A percentile compares a stretch with the other conserved stretches of the same genome.
Conservation (phyloP, 2,113 vertebrate genomes). For the Dascyllus trimaculatus region DNA sequence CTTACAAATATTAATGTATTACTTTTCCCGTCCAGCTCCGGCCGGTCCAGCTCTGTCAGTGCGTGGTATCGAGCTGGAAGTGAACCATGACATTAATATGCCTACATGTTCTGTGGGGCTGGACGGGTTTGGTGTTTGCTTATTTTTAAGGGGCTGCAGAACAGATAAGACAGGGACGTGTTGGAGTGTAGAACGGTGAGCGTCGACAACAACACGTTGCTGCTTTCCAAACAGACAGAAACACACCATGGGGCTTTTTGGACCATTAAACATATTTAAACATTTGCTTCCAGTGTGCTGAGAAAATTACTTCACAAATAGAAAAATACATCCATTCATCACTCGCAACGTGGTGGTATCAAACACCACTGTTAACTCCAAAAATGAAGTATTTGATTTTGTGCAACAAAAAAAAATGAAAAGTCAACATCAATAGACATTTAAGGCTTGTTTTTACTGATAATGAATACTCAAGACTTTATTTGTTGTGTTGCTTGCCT, state of each 20-base stretch:
- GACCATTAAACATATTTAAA: constrained; percentile 48
- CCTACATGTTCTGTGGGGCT: not conserved
- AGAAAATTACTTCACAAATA: constrained; percentile 16
- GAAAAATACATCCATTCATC: constrained; percentile 5
- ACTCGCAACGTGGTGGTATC: not conserved
- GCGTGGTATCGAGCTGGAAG: constrained; percentile 16
- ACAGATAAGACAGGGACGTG: not conserved
- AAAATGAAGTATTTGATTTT: not conserved
- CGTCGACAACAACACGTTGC: not conserved
- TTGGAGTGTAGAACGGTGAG: constrained; percentile 16
- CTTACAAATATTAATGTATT: not conserved
- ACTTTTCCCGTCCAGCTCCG: not conserved
- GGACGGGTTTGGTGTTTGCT: not conserved
- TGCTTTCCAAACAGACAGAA: constrained; percentile 25
- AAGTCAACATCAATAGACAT: not conserved
- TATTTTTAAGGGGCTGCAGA: constrained; percentile 9
- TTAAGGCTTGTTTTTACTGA: not conserved
- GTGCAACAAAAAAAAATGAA: not conserved
- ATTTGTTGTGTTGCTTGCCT: not conserved
- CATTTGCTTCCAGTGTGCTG: constrained; percentile 13
- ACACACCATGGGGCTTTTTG: constrained; percentile 29
- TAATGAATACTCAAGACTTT: not conserved
- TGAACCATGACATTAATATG: constrained; percentile 20
- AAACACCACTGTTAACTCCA: not conserved
- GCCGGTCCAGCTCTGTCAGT: not conserved